A percentile compares a stretch with the other conserved stretches of the same genome.
Conservation (phyloP, 2,113 vertebrate genomes). For the Epinephelus cyanopodus region DNA sequence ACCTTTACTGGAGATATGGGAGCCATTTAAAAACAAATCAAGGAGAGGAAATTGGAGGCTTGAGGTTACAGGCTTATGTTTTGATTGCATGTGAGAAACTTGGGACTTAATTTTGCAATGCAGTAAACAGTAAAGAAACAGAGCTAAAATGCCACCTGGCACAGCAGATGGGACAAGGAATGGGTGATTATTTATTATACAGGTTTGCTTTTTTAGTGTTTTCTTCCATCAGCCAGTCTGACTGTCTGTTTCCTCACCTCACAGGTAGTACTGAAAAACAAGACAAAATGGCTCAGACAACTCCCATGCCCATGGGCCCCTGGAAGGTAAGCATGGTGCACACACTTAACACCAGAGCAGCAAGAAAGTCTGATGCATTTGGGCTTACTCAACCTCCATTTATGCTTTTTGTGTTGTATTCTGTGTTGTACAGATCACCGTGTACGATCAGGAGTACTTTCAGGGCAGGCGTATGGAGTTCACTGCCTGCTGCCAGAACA, state of each 20-base stretch:
- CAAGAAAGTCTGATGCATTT: background rate
- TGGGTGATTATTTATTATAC: background rate
- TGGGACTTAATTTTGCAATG: background rate
- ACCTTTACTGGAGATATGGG: slow-evolving; percentile 3
- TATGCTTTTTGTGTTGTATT: background rate
- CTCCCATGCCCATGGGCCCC: slow-evolving; percentile 89
- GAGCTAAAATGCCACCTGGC: background rate
- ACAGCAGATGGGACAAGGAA: background rate
- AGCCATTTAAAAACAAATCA: slow-evolving; percentile 6
- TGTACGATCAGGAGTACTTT: slow-evolving; percentile 97
- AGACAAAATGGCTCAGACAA: slow-evolving; percentile 91
- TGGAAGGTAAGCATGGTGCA: slow-evolving; percentile 89
- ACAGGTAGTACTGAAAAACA: slow-evolving; percentile 73
- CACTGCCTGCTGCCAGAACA: slow-evolving; percentile 92
- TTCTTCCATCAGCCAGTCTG: background rate
- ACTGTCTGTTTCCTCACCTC: slow-evolving; percentile 10
- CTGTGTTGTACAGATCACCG: slow-evolving; percentile 89
- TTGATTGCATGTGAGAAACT: background rate
- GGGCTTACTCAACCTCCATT: background rate
- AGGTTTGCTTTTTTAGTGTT: background rate
- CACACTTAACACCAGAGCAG: background rate
- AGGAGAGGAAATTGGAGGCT: background rate
- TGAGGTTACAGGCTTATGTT: background rate
- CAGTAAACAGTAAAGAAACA: background rate
- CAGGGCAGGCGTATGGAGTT: slow-evolving; percentile 97